These are phyloP conservation scores for Troilus luridus DNA, from an alignment of 2,888 invertebrate species.

Conservation along the genomic window DNA sequence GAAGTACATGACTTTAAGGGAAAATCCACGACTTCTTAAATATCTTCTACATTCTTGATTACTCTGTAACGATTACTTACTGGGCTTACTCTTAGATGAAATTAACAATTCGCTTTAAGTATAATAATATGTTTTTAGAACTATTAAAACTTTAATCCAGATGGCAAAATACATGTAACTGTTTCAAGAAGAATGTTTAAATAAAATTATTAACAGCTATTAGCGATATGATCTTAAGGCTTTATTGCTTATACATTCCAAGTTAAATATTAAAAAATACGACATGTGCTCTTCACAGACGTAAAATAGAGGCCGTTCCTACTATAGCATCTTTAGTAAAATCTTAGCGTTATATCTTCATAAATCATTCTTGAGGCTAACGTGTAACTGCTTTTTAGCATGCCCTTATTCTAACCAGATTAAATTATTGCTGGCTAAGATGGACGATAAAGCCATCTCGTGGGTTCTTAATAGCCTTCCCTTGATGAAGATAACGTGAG, in stretches of 20 bases:
- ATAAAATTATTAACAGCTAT: not conserved
- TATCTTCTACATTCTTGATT: too few relatives aligned
- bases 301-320: not conserved
- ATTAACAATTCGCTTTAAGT: too few relatives aligned
- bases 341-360: not conserved
- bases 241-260: not conserved
- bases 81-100: too few relatives aligned
- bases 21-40: too few relatives aligned
- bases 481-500: conserved; percentile 28
- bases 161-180: not conserved
- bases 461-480: conserved; percentile 6
- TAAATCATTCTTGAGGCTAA: not conserved
- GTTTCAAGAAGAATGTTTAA: not conserved
- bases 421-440: conserved; percentile 26
- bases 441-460: conserved; percentile 26
- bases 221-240: not conserved
- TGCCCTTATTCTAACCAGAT: conserved; percentile 23
- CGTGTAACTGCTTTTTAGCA: conserved; percentile 39
- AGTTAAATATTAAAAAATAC: too few relatives aligned
- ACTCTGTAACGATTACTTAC: too few relatives aligned
- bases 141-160: too few relatives aligned
- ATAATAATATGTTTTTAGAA: too few relatives aligned
- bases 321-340: not conserved
- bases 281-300: not conserved
- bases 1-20: too few relatives aligned